Evolutionary conservation across 2,113 vertebrate genomes (phyloP), one percentile per base, ranked within the genome.

Genomic region (Australoheros scitulus): DNA sequence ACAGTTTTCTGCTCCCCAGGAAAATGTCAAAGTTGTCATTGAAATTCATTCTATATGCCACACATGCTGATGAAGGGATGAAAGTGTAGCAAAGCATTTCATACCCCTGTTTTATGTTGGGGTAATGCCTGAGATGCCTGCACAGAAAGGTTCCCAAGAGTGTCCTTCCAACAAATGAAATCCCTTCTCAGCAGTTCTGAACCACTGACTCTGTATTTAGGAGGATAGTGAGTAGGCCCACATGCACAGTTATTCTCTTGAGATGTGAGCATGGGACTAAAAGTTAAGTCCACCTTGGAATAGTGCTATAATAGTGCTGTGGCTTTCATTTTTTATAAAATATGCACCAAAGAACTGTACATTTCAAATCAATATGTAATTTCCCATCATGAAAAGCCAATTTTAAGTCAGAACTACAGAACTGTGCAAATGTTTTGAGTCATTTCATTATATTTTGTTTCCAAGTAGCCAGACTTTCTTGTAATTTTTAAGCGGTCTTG

Each of bases 11-110:
- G 63, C 8, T 74, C 78, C 87, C 55, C 22, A 15, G 76, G 83
- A 89, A 92, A 94, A 94, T 93, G 92, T 92, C 92, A 92, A 87
- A 77, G 90, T 90, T 90, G 90, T 92, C 85, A 85, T 88, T 92
- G 93, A 89, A 89, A 92, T 90, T 91, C 90, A 72, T 78, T 90
- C 86, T 89, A 84, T 90, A 90, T 88, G 90, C 86, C 82, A 86
- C 81, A 92, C 87, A 92, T 93, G 90, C 93, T 90, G 91, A 94
- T 93, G 92, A 91, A 91, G 90, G 83, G 75, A 83, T 57, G 55
- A 68, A 80, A 2, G 90, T 34, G 82, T 68, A 72, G 74, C 50
- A 74, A 78, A 86, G 89, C 89, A 81, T 91, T 90, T 91, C 83
- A 91, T 82, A 77, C 70, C 77, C 43, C 77, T 79, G 85, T 88